Percentiles rank a stretch among this genome's conserved stretches.
phyloP scores from a whole-genome alignment of 1,140 invertebrate species.

The Zaprionus africanus region DNA sequence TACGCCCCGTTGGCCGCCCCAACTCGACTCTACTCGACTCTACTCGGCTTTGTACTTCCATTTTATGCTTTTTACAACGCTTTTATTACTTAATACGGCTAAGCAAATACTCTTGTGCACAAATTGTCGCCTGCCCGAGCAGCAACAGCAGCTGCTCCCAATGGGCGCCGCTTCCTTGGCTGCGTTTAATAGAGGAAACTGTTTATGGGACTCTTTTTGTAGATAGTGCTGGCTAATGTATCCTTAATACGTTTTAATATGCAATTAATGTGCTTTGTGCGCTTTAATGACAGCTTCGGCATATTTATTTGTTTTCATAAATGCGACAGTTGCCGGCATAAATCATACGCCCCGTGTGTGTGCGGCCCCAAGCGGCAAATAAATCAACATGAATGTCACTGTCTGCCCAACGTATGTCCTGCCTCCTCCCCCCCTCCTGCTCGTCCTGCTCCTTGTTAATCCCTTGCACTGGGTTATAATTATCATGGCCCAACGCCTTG shows the following conservation, averaged over 20 bases:
- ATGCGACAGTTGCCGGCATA: constrained; percentile 51
- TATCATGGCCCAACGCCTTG: constrained; percentile 38
- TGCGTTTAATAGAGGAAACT: constrained; percentile 50
- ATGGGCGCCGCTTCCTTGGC: constrained; percentile 18
- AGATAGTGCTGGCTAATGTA: constrained; percentile 58
- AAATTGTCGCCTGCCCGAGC: constrained; percentile 53
- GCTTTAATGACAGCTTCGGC: constrained; percentile 49
- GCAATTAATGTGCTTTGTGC: constrained; percentile 65
- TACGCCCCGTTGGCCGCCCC: constrained; percentile 25
- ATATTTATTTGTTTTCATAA: constrained; percentile 65
- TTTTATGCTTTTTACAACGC: constrained; percentile 71
- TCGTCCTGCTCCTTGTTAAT: neutral
- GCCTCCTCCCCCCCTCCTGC: too few species aligned
- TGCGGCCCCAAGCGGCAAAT: constrained; percentile 44
- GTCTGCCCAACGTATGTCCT: neutral
- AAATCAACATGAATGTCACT: constrained; percentile 63
- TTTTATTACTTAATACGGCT: constrained; percentile 73
- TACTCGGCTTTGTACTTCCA: constrained; percentile 52
- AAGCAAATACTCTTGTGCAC: constrained; percentile 49
- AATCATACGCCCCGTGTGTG: constrained; percentile 58
- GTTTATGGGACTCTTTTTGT: constrained; percentile 37
- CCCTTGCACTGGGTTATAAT: constrained; percentile 18
- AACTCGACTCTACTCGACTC: neutral
- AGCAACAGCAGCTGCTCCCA: constrained; percentile 29
- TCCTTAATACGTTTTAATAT: constrained; percentile 67